phyloP scores from a whole-genome alignment of 2,797 vertebrate genomes.

The Holocentrus rufus region DNA sequence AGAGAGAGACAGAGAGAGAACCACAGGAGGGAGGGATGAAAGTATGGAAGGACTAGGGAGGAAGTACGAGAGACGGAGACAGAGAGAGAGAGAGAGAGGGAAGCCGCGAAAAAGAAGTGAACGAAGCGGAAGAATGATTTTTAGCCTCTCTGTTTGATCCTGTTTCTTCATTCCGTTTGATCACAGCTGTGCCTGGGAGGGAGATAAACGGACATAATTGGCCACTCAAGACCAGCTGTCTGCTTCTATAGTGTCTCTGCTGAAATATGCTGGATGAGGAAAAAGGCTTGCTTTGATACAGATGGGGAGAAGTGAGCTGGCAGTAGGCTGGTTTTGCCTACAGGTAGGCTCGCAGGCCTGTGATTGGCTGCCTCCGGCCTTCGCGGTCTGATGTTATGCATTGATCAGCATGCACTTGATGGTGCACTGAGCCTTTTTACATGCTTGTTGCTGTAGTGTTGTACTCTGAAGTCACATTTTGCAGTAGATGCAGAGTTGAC shows the following conservation, averaged over 20 bases:
- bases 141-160: slow-evolving; percentile 74
- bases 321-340: slow-evolving; percentile 41
- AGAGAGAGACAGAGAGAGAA: slow-evolving; percentile 8
- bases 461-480: not conserved
- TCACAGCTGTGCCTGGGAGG: slow-evolving; percentile 79
- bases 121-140: slow-evolving; percentile 72
- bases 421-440: no score
- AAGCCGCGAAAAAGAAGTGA: slow-evolving; percentile 58
- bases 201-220: slow-evolving; percentile 82
- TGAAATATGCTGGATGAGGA: slow-evolving; percentile 71
- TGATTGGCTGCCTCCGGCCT: slow-evolving; percentile 4
- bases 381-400: not conserved
- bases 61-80: slow-evolving; percentile 58
- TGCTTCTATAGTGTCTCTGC: slow-evolving; percentile 71
- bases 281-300: slow-evolving; percentile 52
- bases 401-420: no score
- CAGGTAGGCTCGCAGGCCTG: slow-evolving; percentile 45
- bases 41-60: slow-evolving; percentile 55
- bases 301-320: slow-evolving; percentile 30
- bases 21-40: slow-evolving; percentile 6
- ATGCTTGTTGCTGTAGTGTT: not conserved
- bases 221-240: slow-evolving; percentile 82
- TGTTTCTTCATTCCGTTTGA: slow-evolving; percentile 79
- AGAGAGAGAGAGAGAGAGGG: slow-evolving; percentile 58
- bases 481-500: no score